Base-by-base conservation (phyloP, 92 coral and sea anemone genomes). In the Heteractis magnifica region DNA sequence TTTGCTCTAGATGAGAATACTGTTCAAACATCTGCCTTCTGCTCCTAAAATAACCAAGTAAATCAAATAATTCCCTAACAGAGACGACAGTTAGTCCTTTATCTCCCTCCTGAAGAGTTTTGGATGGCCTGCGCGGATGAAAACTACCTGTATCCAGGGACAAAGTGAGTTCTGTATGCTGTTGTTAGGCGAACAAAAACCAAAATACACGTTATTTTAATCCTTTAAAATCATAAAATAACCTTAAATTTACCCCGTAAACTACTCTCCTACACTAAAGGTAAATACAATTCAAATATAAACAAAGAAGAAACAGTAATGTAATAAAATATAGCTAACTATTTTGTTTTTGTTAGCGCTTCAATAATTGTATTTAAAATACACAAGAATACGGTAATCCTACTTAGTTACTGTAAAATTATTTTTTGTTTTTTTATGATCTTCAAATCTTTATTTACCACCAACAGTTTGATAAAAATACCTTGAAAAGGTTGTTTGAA, bases 91-190 rank as follows among this genome's bases (percentile, higher is more conserved):
- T 44, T 14, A 55, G 50, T 44, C 6, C 23, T 4, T 52, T 73
- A 6, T 55, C 71, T 13, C 16, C 60, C n/a, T 13, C 49, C 55
- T 82, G 52, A 76, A 51, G 76, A 60, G 56, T 84, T 76, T 91
- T 85, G 81, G 82, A 91, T 91, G 94, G 94, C 94, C 87, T 91
- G 91, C 68, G 85, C 79, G 49, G 89, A 83, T 44, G 89, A 91
- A 72, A 78, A 88, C 50, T 82, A 68, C 79, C n/a, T 83, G 89
- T 91, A 91, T 85, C 89, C 89, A 85, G 80, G 94, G 83, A 68
- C 76, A 62, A 86, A 82, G 94, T 91, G 72, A 79, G 84, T 85
- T 20, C 3, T 62, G 51, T 79, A 48, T 60, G 79, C 53, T 74
- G 74, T 73, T 84, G 81, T 56, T 59, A 62, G 81, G 85, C 0